A percentile compares a stretch with the other conserved stretches of the same genome.
These are phyloP conservation scores for Leucania comma DNA, from an alignment of 2,888 invertebrate species.

Conservation along the genomic window DNA sequence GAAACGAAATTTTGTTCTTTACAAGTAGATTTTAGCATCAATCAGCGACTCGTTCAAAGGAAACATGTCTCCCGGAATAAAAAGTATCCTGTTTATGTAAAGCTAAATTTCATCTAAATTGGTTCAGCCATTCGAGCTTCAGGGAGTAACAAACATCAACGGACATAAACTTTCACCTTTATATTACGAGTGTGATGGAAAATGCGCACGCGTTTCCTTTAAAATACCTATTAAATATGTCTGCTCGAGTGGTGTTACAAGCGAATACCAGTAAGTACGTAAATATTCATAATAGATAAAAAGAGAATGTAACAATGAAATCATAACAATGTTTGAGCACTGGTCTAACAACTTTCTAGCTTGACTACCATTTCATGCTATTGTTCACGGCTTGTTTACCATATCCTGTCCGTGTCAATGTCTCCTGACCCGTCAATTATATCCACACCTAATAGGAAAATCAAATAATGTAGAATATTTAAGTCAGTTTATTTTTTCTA, in stretches of 20 bases:
- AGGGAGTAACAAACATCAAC: too few species aligned
- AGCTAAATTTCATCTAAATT: too few species aligned
- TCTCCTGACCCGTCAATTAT: neutral
- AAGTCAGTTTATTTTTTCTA: neutral
- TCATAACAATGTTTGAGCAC: constrained; percentile 47
- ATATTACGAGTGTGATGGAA: neutral
- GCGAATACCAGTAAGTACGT: constrained; percentile 17
- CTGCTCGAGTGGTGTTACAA: constrained; percentile 15
- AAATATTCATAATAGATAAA: constrained; percentile 52
- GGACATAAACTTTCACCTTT: too few species aligned
- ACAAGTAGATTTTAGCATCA: too few species aligned
- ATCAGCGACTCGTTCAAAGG: too few species aligned
- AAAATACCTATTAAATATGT: constrained; percentile 19
- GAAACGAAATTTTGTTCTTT: neutral
- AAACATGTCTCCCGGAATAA: too few species aligned
- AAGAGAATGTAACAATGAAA: constrained; percentile 55
- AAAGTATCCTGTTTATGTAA: too few species aligned
- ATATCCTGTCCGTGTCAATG: constrained; percentile 14
- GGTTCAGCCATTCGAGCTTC: too few species aligned
- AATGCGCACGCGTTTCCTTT: constrained; percentile 15
- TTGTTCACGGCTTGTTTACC: constrained; percentile 56
- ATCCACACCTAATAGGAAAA: neutral
- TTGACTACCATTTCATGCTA: constrained; percentile 48
- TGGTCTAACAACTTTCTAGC: constrained; percentile 56
- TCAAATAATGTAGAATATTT: neutral